Base-by-base conservation (phyloP, 2,888 invertebrate genomes). In the Tipula unca region DNA sequence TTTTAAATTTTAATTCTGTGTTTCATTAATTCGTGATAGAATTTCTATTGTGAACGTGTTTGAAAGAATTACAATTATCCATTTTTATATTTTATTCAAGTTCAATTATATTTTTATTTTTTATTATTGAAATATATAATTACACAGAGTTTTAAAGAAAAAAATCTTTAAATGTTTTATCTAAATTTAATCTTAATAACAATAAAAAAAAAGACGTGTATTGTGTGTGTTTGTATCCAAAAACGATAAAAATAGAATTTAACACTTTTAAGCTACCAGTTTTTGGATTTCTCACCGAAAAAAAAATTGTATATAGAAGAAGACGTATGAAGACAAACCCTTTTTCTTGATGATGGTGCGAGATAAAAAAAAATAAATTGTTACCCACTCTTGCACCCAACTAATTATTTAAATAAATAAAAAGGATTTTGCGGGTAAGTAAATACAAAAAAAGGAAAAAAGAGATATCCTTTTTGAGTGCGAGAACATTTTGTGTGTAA, bases 11-110 rank as follows among this genome's bases (percentile, higher is more conserved):
- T 69, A 69, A 69, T 69, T 69, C 25, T 69, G 69, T 69, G 69
- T 69, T 69, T 69, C 69, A 69, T 69, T 69, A 69, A 69, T 69
- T 69, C 69, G 69, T 69, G 69, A 20, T 69, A 69, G 69, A 69
- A 25, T 69, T 20, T 25, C 8, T 69, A 69, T 69, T 69, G 48
- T 54, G 8, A 10, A 13, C n/a, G n/a, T n/a, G 25, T 69, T 25
- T 25, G 25, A 69, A 25, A 69, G 69, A 69, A 69, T 69, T 69
- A 69, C 69, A 69, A 69, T 69, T 69, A 25, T 69, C 69, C 25
- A 69, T 25, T 20, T 48, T 48, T 48, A n/a, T n/a, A n/a, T n/a
- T 36, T 69, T 69, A 25, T 69, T 69, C 25, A 69, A 69, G 69
- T 69, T 69, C 69, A 69, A 69, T 69, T 54, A 54, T 42, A 42